Evolutionary conservation across 2,888 invertebrate species (phyloP).

Genomic region (Amphipyra tragopoginis): DNA sequence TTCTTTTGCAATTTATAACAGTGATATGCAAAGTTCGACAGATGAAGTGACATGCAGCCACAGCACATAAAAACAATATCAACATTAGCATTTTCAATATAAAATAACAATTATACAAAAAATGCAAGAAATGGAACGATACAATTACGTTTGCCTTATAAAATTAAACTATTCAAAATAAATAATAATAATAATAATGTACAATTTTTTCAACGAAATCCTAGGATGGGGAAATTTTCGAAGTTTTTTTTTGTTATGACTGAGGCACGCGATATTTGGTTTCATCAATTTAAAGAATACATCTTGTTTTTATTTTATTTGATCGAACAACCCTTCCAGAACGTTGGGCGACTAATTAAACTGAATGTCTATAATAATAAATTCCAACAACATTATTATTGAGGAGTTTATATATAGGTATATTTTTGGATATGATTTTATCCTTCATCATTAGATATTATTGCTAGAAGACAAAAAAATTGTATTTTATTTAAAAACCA

Average conservation of each 20-base stretch:
- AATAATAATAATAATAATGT: conserved; percentile 82
- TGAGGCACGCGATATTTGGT: conserved; percentile 12
- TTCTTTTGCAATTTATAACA: neutral
- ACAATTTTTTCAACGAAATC: conserved; percentile 80
- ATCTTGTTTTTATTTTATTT: no score
- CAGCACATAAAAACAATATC: conserved; percentile 76
- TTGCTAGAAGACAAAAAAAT: no score
- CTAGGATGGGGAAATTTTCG: conserved; percentile 78
- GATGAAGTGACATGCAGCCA: conserved; percentile 49
- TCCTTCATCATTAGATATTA: no score
- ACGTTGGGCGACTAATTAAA: no score
- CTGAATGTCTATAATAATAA: no score
- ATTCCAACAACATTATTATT: no score
- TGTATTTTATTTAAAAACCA: no score
- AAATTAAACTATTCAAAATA: conserved; percentile 78
- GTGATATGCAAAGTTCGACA: conserved; percentile 40
- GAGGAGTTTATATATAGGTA: no score
- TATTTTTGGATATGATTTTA: no score
- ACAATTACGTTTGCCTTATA: conserved; percentile 70
- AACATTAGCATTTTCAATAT: conserved; percentile 82
- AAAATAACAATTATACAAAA: conserved; percentile 87
- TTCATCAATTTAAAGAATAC: neutral
- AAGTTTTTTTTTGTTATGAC: conserved; percentile 29
- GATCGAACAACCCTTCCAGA: no score
- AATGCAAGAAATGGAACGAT: conserved; percentile 88